Percentiles rank a stretch among this genome's conserved stretches.
Conservation (phyloP, 2,113 vertebrate genomes). For the Callospermophilus lateralis region DNA sequence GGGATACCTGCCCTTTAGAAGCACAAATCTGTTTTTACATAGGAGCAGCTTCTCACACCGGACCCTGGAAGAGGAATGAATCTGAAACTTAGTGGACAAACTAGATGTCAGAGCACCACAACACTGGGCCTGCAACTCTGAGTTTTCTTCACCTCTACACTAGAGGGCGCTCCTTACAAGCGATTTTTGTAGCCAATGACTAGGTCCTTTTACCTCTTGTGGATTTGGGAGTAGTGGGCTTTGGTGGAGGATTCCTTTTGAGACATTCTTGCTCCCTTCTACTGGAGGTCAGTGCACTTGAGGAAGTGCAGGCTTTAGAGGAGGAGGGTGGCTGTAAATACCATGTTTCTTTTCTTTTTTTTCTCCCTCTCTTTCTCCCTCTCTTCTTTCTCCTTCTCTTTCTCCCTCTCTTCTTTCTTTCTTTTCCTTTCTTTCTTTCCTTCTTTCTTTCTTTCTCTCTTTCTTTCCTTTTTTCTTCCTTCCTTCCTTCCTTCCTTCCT, state of each 20-base stretch:
- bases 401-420: too few relatives aligned
- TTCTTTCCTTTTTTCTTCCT: fast-evolving
- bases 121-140: too few relatives aligned
- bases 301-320: background rate
- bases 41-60: background rate
- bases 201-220: too few relatives aligned
- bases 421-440: too few relatives aligned
- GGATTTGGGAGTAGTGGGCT: too few relatives aligned
- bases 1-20: background rate
- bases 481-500: fast-evolving
- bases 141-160: background rate
- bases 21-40: background rate
- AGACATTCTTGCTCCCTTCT: too few relatives aligned
- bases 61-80: background rate
- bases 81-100: background rate
- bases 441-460: too few relatives aligned
- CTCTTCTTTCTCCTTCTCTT: too few relatives aligned
- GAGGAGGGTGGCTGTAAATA: fast-evolving
- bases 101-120: background rate
- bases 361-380: too few relatives aligned
- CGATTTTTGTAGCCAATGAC: too few relatives aligned
- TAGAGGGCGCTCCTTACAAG: background rate
- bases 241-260: too few relatives aligned
- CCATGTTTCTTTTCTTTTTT: too few relatives aligned
- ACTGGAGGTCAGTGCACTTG: background rate